Conservation (phyloP, 2,113 vertebrate species). For the Mobula hypostoma region DNA sequence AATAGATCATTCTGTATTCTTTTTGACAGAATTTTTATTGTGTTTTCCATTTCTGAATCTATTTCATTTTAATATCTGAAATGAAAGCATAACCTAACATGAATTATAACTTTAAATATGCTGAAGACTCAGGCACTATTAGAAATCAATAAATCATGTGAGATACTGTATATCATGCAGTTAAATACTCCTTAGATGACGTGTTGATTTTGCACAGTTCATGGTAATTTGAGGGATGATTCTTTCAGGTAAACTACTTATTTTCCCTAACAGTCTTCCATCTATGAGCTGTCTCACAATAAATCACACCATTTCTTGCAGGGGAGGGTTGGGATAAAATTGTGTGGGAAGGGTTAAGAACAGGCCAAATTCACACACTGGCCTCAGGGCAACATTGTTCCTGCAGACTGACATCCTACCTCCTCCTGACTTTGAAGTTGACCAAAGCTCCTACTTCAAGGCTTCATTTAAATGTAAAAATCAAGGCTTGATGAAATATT, state of each 20-base stretch:
- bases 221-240: background rate
- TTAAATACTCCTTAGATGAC: background rate
- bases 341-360: background rate
- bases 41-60: slow-evolving; percentile 22
- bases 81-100: background rate
- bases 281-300: background rate
- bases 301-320: background rate
- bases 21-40: slow-evolving; percentile 18
- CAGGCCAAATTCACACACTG: background rate
- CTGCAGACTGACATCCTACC: background rate
- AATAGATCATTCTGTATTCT: background rate
- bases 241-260: background rate
- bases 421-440: background rate
- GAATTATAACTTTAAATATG: slow-evolving; percentile 20
- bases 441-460: background rate
- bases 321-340: too few species aligned
- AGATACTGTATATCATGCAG: background rate
- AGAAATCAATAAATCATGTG: slow-evolving; percentile 1
- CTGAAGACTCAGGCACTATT: background rate
- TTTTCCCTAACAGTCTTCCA: background rate
- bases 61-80: slow-evolving; percentile 34
- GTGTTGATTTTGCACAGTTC: background rate
- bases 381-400: background rate
- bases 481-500: background rate
- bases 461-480: background rate